Base-by-base conservation (phyloP, 2,888 invertebrate species). In the Bruchidius siliquastri region DNA sequence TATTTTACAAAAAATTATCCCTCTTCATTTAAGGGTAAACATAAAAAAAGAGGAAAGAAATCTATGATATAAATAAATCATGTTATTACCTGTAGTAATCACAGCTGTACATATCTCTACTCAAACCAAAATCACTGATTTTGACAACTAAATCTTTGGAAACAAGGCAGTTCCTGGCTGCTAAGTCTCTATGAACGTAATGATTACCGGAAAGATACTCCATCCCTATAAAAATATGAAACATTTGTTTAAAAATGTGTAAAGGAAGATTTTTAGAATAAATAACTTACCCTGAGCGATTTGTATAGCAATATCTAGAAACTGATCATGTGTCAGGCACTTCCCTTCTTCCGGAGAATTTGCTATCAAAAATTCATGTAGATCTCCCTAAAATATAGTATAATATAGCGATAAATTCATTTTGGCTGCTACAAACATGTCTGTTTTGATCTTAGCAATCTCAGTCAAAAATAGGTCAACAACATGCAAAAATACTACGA, bases 81-180 rank as follows among this genome's bases (percentile, higher is more conserved):
- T 13, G 18, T 13, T 49, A 1, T 49, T 49, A 49, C 49, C 49
- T 49, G 84, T 97, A 96, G 85, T 98, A 96, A 88, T 98, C 97
- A 72, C 95, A 95, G 80, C 96, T 96, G 83, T 96, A 96, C 85
- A 96, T 95, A 85, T 96, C 96, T 80, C 98, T 90, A 21, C 97
- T 96, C 21, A 98, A 89, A 68, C 98, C 98, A 88, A 99, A 98
- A 88, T 98, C 98, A 72, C 94, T 97, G 84, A 99, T 98, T 90
- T 99, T 99, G 0, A 99, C 96, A 70, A 94, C 93, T 80, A 98
- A 90, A 84, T 95, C 94, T 84, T 98, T 98, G 18, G 97, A 97
- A 0, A 99, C 98, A 71, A 99, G 89, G 85, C 98, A 97, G 87
- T 99, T 99, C 79, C 99, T 90, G 0, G 99, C 97, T 0, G 99